Evolutionary conservation across 2,113 vertebrate species (phyloP).

Genomic region (Panthera tigris): DNA sequence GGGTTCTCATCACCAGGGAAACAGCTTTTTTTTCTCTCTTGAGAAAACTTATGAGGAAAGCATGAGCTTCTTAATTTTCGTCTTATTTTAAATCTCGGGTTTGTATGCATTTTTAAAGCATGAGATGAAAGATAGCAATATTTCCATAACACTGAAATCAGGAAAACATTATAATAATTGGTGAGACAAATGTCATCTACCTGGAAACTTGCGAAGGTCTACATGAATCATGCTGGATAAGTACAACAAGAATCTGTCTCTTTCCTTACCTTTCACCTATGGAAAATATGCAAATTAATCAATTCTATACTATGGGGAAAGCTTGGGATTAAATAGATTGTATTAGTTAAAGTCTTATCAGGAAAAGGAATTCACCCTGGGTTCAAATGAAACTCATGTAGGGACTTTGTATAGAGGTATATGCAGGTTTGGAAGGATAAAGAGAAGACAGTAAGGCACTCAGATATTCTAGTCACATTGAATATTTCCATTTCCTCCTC

Average conservation of each 20-base stretch:
- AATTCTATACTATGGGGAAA: neutral
- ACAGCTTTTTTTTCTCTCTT: constrained; percentile 23
- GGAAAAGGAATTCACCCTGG: neutral
- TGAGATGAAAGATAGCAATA: neutral
- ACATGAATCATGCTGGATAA: neutral
- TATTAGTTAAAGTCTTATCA: neutral
- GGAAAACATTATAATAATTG: neutral
- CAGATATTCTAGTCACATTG: neutral
- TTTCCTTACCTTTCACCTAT: neutral
- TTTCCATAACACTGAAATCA: constrained; percentile 3
- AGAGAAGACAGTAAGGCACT: neutral
- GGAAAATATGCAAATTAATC: neutral
- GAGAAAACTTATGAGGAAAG: constrained; percentile 28
- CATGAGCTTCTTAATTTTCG: neutral
- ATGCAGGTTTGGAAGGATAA: fast-evolving
- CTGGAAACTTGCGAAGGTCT: neutral
- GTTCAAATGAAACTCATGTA: neutral
- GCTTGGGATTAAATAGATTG: neutral
- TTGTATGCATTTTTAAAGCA: neutral
- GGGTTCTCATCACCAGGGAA: constrained; percentile 50
- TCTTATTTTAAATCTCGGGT: constrained; percentile 22
- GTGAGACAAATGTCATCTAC: neutral
- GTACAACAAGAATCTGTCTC: neutral
- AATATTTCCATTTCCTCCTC: neutral
- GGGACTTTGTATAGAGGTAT: neutral